A percentile compares a stretch with the other conserved stretches of the same genome.
Evolutionary conservation across 2,113 vertebrate genomes (phyloP).

Genomic region (Pollimyrus isidori): DNA sequence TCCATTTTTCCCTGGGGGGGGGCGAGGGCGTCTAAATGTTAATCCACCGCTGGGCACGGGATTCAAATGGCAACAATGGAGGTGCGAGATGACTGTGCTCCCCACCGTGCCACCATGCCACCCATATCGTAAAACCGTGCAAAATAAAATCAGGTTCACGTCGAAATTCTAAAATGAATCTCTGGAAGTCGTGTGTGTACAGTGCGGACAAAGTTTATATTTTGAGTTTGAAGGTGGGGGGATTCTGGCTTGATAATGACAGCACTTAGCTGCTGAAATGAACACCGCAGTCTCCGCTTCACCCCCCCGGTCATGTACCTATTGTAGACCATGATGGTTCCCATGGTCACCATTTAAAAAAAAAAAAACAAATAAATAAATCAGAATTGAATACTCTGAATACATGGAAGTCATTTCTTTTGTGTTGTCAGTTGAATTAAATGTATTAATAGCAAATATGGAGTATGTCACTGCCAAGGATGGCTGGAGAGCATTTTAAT

Average conservation of each 20-base stretch:
- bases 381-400: slow-evolving; percentile 33
- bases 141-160: neutral
- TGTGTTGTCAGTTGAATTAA: neutral
- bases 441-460: slow-evolving; percentile 7
- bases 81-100: neutral
- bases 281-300: neutral
- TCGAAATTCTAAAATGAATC: neutral
- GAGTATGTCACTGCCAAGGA: neutral
- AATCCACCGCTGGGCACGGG: neutral
- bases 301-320: neutral
- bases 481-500: neutral
- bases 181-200: neutral
- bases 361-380: neutral
- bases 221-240: neutral
- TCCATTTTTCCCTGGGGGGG: neutral
- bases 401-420: slow-evolving; percentile 50
- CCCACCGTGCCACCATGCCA: neutral
- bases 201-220: neutral
- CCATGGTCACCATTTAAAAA: neutral
- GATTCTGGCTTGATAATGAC: neutral
- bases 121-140: neutral
- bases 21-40: neutral
- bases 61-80: neutral
- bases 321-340: neutral
- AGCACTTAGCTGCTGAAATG: neutral